Base-by-base conservation (phyloP, 2,888 invertebrate genomes). In the Masnerella sp. region DNA sequence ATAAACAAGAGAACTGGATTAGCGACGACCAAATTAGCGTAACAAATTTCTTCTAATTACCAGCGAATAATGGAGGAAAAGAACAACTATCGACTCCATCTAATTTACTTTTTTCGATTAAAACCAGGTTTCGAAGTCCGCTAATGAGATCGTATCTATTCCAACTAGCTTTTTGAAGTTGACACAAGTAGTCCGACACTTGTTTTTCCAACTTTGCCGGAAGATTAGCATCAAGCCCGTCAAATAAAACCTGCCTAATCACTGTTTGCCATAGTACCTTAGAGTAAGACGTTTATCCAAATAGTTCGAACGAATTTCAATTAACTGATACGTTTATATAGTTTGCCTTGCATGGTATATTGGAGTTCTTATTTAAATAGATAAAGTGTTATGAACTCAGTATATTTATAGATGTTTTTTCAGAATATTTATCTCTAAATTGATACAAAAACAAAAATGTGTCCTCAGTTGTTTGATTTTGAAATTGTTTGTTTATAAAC, bases 211-310 rank as follows among this genome's bases (percentile, higher is more conserved):
- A 43, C 14, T 52, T 52, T 52, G 18, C 42, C 30, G 22, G 11
- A 30, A 62, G 40, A 51, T 64, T 20, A 49, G 30, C 49, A 52
- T 43, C 43, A 17, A 40, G 20, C 5, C 8, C 25, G 12, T 32
- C 15, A 43, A 64, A 51, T 64, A 36, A 42, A 64, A 64, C 43
- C 43, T 36, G 43, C 25, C 43, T 52, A 64, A 64, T 52, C 42
- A 51, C 40, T 38, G 42, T 62, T 62, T 62, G 40, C 32, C 15
- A 2, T 32, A 30, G 17, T 15, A 42, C n/a, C 52, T 64, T 40
- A 25, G 18, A 52, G 22, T 20, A 47, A 30, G 36, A 65, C 36
- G 25, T 43, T 64, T 28, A 43, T 28, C 17, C 15, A 30, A 65
- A 54, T 22, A 47, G 15, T 43, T 30, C 18, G 36, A 51, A 49